Base-by-base conservation (phyloP, 2,113 vertebrate species). In the Megaceryle maxima region DNA sequence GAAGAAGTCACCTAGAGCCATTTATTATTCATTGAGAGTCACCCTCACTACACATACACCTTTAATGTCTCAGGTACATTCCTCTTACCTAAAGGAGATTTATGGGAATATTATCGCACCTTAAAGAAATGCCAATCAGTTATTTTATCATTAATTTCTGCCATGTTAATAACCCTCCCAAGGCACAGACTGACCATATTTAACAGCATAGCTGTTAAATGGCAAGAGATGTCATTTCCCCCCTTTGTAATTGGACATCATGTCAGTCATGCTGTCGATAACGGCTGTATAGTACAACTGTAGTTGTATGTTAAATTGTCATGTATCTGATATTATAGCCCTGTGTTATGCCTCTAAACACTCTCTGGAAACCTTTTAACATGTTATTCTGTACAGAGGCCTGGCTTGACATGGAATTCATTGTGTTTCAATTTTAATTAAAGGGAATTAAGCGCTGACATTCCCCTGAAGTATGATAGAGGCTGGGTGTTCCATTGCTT, bases 41-140 rank as follows among this genome's bases (percentile, higher is more conserved):
- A 88, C 83, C 41, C 82, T 46, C 91, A 5, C 62, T 25, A 9
- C 55, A 26, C 63, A 17, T 7, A 35, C 15, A 72, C 95, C 88
- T 95, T 78, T 75, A 66, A 56, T 29, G 90, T 44, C 90, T 62
- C 73, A 28, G 85, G 37, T 82, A 76, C 4, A 3, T 57, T 87
- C 62, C 79, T 57, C 83, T 94, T 93, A 74, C 7, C 87, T 85
- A 57, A 76, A 87, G 80, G 51, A 95, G 93, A 97, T 97, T 96
- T 95, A 95, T 33, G 10, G 87, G 50, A 84, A 90, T 53, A 83
- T 95, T 88, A 92, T 75, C 90, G 75, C 87, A 39, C 82, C 90
- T 94, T 84, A 90, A 95, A 73, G 84, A 94, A 96, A 95, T 85
- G 89, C 77, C 90, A 83, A 97, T 97, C 94, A 94, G 96, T 97